These are phyloP conservation scores for Collichthys lucidus DNA, from an alignment of 2,113 vertebrate species.

Conservation along the genomic window DNA sequence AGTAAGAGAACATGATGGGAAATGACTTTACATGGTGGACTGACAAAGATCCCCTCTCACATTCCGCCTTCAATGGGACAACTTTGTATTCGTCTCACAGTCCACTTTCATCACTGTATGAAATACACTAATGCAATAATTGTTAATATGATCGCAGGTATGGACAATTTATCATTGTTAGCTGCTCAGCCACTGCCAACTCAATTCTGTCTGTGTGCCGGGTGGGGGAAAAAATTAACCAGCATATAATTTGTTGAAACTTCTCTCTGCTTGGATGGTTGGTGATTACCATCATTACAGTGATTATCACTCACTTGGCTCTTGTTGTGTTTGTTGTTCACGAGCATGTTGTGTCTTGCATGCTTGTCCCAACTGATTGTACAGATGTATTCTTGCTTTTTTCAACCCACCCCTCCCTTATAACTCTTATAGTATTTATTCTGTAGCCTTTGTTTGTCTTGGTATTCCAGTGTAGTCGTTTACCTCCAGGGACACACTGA, in stretches of 20 bases:
- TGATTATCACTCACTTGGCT: conserved; percentile 73
- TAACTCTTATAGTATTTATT: conserved; percentile 22
- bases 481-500: conserved; percentile 44
- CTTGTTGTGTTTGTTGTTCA: conserved; percentile 62
- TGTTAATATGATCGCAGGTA: conserved; percentile 69
- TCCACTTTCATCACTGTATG: conserved; percentile 36
- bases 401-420: neutral
- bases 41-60: conserved; percentile 32
- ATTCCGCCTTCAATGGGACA: neutral
- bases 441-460: conserved; percentile 37
- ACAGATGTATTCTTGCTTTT: conserved; percentile 25
- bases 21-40: conserved; percentile 47
- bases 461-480: conserved; percentile 34
- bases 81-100: conserved; percentile 44
- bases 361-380: conserved; percentile 38
- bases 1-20: conserved; percentile 58
- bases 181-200: conserved; percentile 53
- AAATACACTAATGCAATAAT: conserved; percentile 62
- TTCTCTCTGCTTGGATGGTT: conserved; percentile 63
- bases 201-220: conserved; percentile 43
- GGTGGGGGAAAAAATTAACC: conserved; percentile 51
- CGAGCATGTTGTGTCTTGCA: conserved; percentile 2
- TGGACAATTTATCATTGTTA: conserved; percentile 67
- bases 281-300: conserved; percentile 72
- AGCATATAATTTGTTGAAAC: conserved; percentile 69